A percentile compares a stretch with the other conserved stretches of the same genome.
Evolutionary conservation across 2,113 vertebrate species (phyloP).

Genomic region (Emydura subglobosa): DNA sequence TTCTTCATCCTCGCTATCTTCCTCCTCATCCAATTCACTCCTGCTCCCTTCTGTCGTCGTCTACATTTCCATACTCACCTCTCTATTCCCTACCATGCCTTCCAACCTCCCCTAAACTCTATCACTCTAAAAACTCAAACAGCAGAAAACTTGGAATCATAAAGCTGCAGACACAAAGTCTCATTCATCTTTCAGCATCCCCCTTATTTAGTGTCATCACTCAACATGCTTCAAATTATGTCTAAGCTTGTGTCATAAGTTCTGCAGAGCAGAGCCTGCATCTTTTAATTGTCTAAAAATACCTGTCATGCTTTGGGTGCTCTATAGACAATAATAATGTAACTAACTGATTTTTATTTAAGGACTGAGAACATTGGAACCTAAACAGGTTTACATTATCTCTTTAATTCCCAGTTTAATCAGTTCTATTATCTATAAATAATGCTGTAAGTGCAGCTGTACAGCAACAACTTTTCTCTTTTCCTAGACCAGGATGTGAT

Average conservation of each 20-base stretch:
- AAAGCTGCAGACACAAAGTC: not conserved
- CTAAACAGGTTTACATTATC: not conserved
- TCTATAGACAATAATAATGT: not conserved
- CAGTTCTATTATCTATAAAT: not conserved
- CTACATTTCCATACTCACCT: not conserved
- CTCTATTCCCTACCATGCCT: not conserved
- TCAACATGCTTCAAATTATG: not conserved
- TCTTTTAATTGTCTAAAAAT: not conserved
- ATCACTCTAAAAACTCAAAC: not conserved
- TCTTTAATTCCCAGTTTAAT: slow-evolving; percentile 14
- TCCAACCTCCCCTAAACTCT: not conserved
- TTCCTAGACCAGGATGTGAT: slow-evolving; percentile 24
- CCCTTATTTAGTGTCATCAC: not conserved
- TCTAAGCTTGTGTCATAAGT: not conserved
- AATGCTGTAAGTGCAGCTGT: not conserved
- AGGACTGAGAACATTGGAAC: not conserved
- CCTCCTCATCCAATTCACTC: not conserved
- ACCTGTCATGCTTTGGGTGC: not conserved
- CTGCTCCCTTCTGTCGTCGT: not conserved
- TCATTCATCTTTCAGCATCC: not conserved
- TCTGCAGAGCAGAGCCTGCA: not conserved
- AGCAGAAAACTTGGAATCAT: not conserved
- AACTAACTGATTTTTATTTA: slow-evolving; percentile 5
- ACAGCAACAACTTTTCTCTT: slow-evolving; percentile 40
- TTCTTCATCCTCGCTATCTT: not conserved